phyloP scores from a whole-genome alignment of 2,113 vertebrate species.

The Lycaon pictus region DNA sequence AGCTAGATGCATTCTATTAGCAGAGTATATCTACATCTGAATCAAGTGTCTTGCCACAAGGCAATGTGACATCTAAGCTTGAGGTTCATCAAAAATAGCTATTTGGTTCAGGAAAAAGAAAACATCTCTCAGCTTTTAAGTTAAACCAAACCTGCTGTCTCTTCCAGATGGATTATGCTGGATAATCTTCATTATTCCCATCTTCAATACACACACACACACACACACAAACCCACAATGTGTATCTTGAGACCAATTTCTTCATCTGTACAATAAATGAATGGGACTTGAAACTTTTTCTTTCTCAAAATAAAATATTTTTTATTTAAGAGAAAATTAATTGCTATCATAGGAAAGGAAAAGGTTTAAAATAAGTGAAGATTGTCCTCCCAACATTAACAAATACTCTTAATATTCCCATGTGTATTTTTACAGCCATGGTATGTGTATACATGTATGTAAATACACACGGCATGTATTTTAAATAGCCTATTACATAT shows the following conservation, averaged over 20 bases:
- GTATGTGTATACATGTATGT: background rate
- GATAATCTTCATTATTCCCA: constrained; percentile 8
- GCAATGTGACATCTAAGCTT: constrained; percentile 58
- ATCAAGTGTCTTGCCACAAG: constrained; percentile 57
- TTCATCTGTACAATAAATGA: background rate
- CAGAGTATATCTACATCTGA: background rate
- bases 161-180: background rate
- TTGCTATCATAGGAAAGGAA: background rate
- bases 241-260: background rate
- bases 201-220: background rate
- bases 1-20: constrained; percentile 24
- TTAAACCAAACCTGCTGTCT: constrained; percentile 50
- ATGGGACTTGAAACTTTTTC: background rate
- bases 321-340: constrained; percentile 12
- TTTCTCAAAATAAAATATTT: background rate
- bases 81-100: constrained; percentile 60
- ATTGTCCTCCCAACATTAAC: background rate
- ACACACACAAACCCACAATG: background rate
- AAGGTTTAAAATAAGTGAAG: background rate
- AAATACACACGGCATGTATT: background rate
- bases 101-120: constrained; percentile 53
- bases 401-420: constrained; percentile 5
- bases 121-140: constrained; percentile 23
- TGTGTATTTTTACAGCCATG: background rate
- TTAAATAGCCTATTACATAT: background rate